These are phyloP conservation scores for Onthophagus sagittarius DNA, from an alignment of 2,888 invertebrate species.

Conservation along the genomic window DNA sequence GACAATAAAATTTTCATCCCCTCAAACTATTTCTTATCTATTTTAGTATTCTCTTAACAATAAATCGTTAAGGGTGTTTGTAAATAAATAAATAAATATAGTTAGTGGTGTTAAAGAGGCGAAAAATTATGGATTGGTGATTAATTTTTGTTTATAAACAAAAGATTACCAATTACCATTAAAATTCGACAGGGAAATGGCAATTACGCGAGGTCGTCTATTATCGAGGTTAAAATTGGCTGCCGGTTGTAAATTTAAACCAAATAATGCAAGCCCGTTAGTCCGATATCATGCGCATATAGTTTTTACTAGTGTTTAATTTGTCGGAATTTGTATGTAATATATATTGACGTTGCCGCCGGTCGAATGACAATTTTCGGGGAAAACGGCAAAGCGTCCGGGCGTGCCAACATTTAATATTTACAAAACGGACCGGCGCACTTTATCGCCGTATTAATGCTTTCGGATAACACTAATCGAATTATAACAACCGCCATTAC, in stretches of 20 bases:
- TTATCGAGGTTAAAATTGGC: background rate
- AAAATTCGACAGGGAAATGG: background rate
- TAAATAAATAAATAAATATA: too few relatives aligned
- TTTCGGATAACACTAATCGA: slow-evolving; percentile 11
- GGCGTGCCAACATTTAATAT: slow-evolving; percentile 11
- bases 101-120: too few relatives aligned
- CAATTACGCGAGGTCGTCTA: background rate
- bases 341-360: slow-evolving; percentile 3
- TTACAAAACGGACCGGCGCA: slow-evolving; percentile 5
- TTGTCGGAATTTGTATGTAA: background rate
- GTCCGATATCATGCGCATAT: background rate
- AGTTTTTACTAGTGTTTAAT: background rate
- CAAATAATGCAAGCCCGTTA: background rate
- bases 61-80: background rate
- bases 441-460: slow-evolving; percentile 11
- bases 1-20: background rate
- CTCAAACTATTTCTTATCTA: background rate
- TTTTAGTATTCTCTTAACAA: background rate
- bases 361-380: slow-evolving; percentile 8
- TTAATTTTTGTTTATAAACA: background rate
- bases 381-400: background rate
- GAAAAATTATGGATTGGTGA: background rate
- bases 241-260: background rate
- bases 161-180: background rate
- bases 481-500: slow-evolving; percentile 11